These are phyloP conservation scores for Monoplex corrugatus DNA, from an alignment of 2,888 invertebrate genomes.

Conservation along the genomic window DNA sequence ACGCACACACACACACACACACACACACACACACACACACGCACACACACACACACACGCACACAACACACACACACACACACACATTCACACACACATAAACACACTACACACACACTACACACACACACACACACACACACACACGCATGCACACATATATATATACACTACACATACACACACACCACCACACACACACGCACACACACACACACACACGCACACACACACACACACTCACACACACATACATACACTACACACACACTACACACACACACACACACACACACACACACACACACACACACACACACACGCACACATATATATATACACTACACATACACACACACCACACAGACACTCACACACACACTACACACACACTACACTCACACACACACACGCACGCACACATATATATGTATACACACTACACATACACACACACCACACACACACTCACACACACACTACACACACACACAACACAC, in stretches of 20 bases:
- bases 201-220: too few species aligned
- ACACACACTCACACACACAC: neutral
- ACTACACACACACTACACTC: slow-evolving; percentile 26
- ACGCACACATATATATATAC: neutral
- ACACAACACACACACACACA: too few species aligned
- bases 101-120: too few species aligned
- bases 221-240: too few species aligned
- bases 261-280: neutral
- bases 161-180: neutral
- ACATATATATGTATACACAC: slow-evolving; percentile 31
- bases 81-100: too few species aligned
- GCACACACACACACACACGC: too few species aligned
- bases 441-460: slow-evolving; percentile 17
- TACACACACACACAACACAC: slow-evolving; percentile 14
- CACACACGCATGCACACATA: too few species aligned
- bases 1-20: too few species aligned
- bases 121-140: too few species aligned
- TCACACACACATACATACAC: too few species aligned
- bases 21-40: too few species aligned
- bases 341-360: slow-evolving; percentile 16
- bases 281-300: neutral
- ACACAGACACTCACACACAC: slow-evolving; percentile 21
- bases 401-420: slow-evolving; percentile 18
- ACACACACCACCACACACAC: too few species aligned
- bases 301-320: neutral